A percentile compares a stretch with the other conserved stretches of the same genome.
Evolutionary conservation across 2,797 vertebrate species (phyloP).

Genomic region (Ficedula albicollis): DNA sequence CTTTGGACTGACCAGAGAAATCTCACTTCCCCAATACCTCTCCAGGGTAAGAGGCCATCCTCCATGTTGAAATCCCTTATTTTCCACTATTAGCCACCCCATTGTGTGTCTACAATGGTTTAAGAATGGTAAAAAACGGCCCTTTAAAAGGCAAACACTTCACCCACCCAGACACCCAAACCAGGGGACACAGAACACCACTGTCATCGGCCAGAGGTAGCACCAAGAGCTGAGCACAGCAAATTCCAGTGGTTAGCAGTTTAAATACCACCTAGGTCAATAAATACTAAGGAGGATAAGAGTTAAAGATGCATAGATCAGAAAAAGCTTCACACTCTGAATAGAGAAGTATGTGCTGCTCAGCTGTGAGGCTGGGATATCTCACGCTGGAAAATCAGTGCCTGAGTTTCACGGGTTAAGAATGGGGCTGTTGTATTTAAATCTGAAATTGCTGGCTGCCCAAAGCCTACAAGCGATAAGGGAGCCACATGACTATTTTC

Average conservation of each 20-base stretch:
- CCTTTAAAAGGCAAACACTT: background rate
- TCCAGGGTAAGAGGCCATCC: background rate
- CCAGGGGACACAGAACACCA: accelerated
- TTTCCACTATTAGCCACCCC: background rate
- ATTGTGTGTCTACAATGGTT: background rate
- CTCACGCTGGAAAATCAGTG: background rate
- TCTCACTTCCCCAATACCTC: background rate
- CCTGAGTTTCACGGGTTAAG: constrained; percentile 25
- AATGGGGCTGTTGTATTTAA: constrained; percentile 1
- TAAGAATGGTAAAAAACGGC: background rate
- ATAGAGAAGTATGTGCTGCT: background rate
- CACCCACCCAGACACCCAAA: background rate
- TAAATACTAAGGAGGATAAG: background rate
- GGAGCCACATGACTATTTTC: background rate
- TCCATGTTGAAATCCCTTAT: background rate
- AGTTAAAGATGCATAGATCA: background rate
- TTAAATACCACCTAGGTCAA: background rate
- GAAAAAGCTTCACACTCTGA: background rate
- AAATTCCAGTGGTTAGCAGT: background rate
- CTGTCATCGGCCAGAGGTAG: background rate
- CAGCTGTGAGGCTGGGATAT: background rate
- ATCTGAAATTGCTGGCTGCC: constrained; percentile 38
- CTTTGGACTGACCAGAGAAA: background rate
- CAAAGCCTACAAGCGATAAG: constrained; percentile 37
- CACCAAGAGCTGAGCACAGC: background rate